A percentile compares a stretch with the other conserved stretches of the same genome.
These are phyloP conservation scores for Dryadula phaetusa DNA, from an alignment of 2,888 invertebrate species.

Conservation along the genomic window DNA sequence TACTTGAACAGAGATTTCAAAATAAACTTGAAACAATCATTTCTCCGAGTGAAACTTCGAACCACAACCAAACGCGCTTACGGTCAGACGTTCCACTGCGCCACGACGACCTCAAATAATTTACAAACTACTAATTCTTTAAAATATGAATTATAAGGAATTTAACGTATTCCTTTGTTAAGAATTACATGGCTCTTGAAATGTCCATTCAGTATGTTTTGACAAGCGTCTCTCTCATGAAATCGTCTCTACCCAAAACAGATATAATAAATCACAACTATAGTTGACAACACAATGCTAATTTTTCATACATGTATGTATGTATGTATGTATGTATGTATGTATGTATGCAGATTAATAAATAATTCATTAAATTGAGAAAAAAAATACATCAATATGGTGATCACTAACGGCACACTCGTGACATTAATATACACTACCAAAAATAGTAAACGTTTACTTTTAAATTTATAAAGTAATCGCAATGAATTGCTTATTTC, in stretches of 20 bases:
- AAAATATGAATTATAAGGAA: no score
- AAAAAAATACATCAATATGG: constrained; percentile 28
- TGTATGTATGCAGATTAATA: constrained; percentile 33
- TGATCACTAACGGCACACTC: constrained; percentile 42
- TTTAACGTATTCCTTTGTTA: no score
- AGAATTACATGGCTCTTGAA: no score
- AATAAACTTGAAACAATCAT: no score
- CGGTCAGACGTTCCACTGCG: no score
- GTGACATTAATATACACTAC: constrained; percentile 36
- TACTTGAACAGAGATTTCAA: no score
- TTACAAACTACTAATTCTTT: no score
- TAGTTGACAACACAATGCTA: background rate
- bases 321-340: no score
- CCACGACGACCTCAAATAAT: no score
- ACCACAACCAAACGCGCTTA: no score
- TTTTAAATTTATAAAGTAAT: constrained; percentile 44
- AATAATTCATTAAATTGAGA: constrained; percentile 37
- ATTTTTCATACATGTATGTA: constrained; percentile 21
- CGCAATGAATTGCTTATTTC: constrained; percentile 49
- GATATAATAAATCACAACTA: background rate
- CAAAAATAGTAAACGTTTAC: constrained; percentile 44
- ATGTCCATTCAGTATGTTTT: no score
- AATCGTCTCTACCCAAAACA: background rate
- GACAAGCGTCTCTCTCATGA: background rate
- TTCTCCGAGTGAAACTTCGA: no score